phyloP scores from a whole-genome alignment of 2,113 vertebrate genomes.

The Chionodraco myersi region DNA sequence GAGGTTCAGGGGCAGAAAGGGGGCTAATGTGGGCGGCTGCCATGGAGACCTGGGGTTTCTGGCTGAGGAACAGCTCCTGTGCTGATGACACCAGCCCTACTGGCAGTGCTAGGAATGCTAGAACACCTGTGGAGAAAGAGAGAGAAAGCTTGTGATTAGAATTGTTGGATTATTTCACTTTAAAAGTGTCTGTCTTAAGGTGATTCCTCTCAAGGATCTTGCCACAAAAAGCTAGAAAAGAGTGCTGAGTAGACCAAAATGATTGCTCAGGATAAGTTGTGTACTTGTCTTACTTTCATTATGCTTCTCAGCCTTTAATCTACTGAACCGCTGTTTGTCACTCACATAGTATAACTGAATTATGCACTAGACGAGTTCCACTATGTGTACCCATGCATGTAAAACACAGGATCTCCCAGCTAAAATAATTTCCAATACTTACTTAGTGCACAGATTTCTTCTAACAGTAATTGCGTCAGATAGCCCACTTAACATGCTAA shows the following conservation, averaged over 20 bases:
- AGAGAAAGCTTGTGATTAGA: conserved; percentile 1
- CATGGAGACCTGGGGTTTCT: conserved; percentile 84
- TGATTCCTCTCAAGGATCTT: background rate
- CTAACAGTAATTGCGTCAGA: conserved; percentile 25
- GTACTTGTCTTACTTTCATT: conserved; percentile 63
- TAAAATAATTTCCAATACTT: background rate
- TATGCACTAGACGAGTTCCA: conserved; percentile 29
- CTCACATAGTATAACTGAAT: conserved; percentile 58
- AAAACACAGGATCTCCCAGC: background rate
- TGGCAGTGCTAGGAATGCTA: conserved; percentile 92
- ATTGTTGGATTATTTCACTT: background rate
- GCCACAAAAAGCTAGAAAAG: background rate
- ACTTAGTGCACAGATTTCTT: background rate
- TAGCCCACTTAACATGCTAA: conserved; percentile 48
- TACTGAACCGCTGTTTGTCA: conserved; percentile 53
- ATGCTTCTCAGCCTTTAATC: conserved; percentile 61
- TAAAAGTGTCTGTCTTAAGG: background rate
- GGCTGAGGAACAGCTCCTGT: conserved; percentile 86
- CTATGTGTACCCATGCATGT: conserved; percentile 1
- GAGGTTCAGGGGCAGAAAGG: conserved; percentile 26
- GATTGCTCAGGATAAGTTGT: conserved; percentile 20
- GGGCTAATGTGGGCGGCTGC: conserved; percentile 77
- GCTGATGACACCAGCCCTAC: conserved; percentile 89
- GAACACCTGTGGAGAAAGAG: conserved; percentile 85
- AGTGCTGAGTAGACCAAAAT: conserved; percentile 12